These are phyloP conservation scores for Pseudorectes ferrugineus DNA, from an alignment of 2,113 vertebrate genomes.

Conservation along the genomic window DNA sequence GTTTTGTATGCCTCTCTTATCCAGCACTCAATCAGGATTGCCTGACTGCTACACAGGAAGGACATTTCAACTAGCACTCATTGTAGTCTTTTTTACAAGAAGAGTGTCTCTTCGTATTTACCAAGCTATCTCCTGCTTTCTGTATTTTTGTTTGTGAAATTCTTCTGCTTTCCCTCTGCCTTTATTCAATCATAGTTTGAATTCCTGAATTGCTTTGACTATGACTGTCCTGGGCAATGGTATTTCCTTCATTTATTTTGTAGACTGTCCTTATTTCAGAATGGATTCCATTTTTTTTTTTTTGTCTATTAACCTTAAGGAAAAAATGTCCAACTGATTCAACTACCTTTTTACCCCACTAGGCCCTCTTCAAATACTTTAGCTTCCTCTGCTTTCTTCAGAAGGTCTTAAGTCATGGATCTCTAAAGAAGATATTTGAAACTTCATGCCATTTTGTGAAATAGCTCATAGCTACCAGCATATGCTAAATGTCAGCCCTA, in stretches of 20 bases:
- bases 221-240: neutral
- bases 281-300: neutral
- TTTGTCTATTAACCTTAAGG: neutral
- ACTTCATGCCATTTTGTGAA: neutral
- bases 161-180: neutral
- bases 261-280: neutral
- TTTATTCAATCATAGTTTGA: neutral
- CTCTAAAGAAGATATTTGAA: neutral
- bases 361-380: neutral
- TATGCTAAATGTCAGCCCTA: neutral
- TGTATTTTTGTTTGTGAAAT: neutral
- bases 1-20: neutral
- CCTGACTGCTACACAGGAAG: neutral
- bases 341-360: neutral
- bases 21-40: neutral
- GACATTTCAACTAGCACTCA: neutral
- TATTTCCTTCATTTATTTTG: slow-evolving; percentile 20
- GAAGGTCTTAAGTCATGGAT: neutral
- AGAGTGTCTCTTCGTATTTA: neutral
- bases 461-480: neutral
- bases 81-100: neutral
- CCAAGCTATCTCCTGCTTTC: neutral
- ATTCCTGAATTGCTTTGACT: neutral
- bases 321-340: neutral
- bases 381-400: neutral